Percentiles rank a stretch among this genome's conserved stretches.
phyloP scores from a whole-genome alignment of 2,113 vertebrate genomes.

The Hirundichthys speculiger region DNA sequence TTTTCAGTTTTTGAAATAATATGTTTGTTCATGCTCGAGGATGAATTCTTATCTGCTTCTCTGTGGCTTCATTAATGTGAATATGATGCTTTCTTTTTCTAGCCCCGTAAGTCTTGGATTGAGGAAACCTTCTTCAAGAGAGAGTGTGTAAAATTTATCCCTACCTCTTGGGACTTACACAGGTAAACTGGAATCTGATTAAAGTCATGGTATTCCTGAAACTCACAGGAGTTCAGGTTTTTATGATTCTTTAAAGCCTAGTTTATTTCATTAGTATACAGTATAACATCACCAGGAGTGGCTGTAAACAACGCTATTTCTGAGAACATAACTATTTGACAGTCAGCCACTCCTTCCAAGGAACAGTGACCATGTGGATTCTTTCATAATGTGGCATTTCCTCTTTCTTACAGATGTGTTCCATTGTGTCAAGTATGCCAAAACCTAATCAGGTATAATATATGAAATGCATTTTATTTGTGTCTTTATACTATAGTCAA shows the following conservation, averaged over 20 bases:
- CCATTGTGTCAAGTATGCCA: constrained; percentile 92
- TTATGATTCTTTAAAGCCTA: constrained; percentile 24
- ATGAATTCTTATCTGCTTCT: not conserved
- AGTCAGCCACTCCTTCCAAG: constrained; percentile 47
- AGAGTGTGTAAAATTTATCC: constrained; percentile 90
- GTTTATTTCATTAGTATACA: not conserved
- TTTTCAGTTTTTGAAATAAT: not conserved
- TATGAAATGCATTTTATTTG: not conserved
- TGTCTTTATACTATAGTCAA: not conserved
- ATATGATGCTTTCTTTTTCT: constrained; percentile 55
- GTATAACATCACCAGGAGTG: constrained; percentile 15
- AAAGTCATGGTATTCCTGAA: not conserved
- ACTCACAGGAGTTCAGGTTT: not conserved
- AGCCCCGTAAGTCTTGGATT: constrained; percentile 91
- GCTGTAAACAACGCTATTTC: constrained; percentile 25
- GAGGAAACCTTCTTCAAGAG: constrained; percentile 91
- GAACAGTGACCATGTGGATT: constrained; percentile 32
- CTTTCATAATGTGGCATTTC: constrained; percentile 46
- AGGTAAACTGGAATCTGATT: constrained; percentile 56
- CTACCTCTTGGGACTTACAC: constrained; percentile 84
- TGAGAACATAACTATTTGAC: constrained; percentile 38
- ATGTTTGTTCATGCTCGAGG: constrained; percentile 9
- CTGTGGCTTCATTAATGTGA: constrained; percentile 20
- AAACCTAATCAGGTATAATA: constrained; percentile 90
- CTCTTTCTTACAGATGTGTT: constrained; percentile 84